Base-by-base conservation (phyloP, 92 coral and sea anemone genomes). In the Montipora capitata region DNA sequence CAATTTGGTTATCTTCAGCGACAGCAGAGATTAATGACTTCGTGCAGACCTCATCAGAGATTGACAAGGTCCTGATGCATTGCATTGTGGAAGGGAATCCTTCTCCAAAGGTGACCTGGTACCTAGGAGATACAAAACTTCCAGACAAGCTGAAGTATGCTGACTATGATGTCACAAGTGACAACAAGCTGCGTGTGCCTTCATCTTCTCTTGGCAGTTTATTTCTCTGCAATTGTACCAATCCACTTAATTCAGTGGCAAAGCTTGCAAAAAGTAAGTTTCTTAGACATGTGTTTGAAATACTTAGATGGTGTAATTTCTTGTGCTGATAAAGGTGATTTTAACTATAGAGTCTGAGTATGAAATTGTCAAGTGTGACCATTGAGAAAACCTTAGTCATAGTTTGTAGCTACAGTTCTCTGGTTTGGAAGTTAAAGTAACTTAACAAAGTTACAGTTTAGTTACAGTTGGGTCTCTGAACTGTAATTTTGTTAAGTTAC, bases 1-100 rank as follows among this genome's bases (percentile, higher is more conserved):
- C 35, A 27, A 27, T 27, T 27, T 27, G 35, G 35, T 27, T 27
- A 27, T 27, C 35, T 27, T 27, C 35, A 27, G 35, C 35, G 35
- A 27, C 35, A 27, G 35, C 95, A 10, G 84, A 27, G 6, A 93
- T 95, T 69, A 40, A 63, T 35, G 94, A 89, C 82, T 80, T 95
- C 41, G 87, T 56, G 69, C 54, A 77, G 77, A 62, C 52, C 6
- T 69, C 80, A 10, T 48, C 84, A 4, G 20, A 61, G 38, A 71
- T 61, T 67, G 83, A 68, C 40, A 65, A 81, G 16, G 78, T 87
- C 59, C 80, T 81, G 15, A 49, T 97, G 42, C 58, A 90, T 16
- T 97, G 99, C 84, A 74, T 66, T 27, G 98, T 96, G 40, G 73
- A 41, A 43, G 98, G 97, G 61, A 76, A 12, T 13, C 98, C 99